These are phyloP conservation scores for Rhorus exstirpatorius DNA, from an alignment of 2,888 invertebrate species.

Conservation along the genomic window DNA sequence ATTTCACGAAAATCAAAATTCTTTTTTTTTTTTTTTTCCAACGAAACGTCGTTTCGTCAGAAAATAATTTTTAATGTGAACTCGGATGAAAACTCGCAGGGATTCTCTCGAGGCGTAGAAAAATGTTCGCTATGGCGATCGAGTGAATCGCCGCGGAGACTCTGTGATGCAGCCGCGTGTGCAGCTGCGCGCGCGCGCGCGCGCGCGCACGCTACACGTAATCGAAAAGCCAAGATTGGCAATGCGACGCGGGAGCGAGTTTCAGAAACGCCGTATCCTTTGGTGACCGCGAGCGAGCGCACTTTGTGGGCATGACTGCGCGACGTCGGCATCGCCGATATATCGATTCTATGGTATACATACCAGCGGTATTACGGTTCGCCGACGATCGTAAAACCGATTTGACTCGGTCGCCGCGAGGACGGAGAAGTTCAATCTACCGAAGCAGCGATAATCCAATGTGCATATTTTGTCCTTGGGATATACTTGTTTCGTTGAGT, in stretches of 20 bases:
- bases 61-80: too few species aligned
- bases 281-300: constrained; percentile 51
- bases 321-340: neutral
- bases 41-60: too few species aligned
- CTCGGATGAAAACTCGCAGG: too few species aligned
- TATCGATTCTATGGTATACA: constrained; percentile 4
- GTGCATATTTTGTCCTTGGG: neutral
- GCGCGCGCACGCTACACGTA: constrained; percentile 19
- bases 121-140: constrained; percentile 4
- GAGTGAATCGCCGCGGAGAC: neutral
- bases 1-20: too few species aligned
- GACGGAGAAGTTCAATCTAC: constrained; percentile 33
- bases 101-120: neutral
- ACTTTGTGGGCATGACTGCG: constrained; percentile 12
- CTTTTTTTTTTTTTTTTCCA: too few species aligned
- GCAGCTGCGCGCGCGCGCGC: constrained; percentile 1
- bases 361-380: constrained; percentile 2
- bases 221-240: constrained; percentile 59
- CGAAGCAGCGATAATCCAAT: neutral
- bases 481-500: neutral
- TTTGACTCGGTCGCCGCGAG: constrained; percentile 28
- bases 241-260: constrained; percentile 44
- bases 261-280: constrained; percentile 49
- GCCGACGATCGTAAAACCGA: constrained; percentile 30
- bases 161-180: neutral